A percentile compares a stretch with the other conserved stretches of the same genome.
These are phyloP conservation scores for Cliona cf. orientalis DNA, from an alignment of 37 sponge, comb jelly and placozoan species.

Conservation along the genomic window DNA sequence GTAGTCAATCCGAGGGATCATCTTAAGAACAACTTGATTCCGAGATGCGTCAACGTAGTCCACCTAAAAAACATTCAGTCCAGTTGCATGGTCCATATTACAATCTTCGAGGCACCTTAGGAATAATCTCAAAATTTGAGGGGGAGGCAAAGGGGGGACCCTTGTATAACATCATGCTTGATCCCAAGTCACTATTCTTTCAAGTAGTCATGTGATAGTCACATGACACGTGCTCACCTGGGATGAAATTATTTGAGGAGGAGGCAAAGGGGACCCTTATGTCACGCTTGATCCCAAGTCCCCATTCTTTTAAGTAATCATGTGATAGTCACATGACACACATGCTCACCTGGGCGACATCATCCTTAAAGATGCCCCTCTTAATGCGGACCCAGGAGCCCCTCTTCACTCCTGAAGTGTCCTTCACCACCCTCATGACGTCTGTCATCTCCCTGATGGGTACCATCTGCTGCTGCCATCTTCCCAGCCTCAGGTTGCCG, in stretches of 20 bases:
- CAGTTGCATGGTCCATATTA: not conserved
- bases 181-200: no score
- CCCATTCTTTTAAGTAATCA: no score
- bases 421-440: conserved; percentile 95
- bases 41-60: conserved; percentile 87
- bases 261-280: no score
- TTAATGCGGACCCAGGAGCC: conserved; percentile 96
- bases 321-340: not conserved
- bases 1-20: conserved; percentile 96
- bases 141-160: no score
- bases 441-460: conserved; percentile 98
- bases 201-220: not conserved
- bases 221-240: conserved; percentile 62
- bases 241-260: no score
- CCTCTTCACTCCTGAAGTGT: conserved; percentile 66
- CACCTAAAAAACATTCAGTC: conserved; percentile 37
- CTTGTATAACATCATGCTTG: no score
- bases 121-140: no score
- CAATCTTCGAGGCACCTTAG: no score
- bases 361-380: conserved; percentile 92
- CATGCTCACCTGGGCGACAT: conserved; percentile 87
- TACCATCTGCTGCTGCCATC: conserved; percentile 97
- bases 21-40: conserved; percentile 79
- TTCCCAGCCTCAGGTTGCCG: conserved; percentile 88
- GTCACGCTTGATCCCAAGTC: no score